Base-by-base conservation (phyloP, 2,797 vertebrate species). In the Gymnothorax javanicus region DNA sequence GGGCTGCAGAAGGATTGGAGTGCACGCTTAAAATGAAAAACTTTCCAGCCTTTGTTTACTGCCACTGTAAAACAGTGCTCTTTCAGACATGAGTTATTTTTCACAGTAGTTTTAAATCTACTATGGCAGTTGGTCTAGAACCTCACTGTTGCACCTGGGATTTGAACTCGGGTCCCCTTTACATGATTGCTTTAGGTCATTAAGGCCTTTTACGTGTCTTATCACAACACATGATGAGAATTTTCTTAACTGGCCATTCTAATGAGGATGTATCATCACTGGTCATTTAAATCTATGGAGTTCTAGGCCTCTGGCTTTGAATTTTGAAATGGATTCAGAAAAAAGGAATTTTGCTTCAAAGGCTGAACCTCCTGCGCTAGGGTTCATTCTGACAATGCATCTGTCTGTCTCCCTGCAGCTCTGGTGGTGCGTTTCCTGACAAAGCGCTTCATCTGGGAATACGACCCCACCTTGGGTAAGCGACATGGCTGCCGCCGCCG, bases 361-460 rank as follows among this genome's bases (percentile, higher is more conserved):
- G 60, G 60, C 1, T 64, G 17, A 64, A n/a, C 60, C 33, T 20
- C 60, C 60, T 17, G 60, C 6, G 7, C 1, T 20, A 56, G 54
- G 2, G 0, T 3, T 12, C 2, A 15, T 25, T 17, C 27, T 82
- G 57, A 33, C 23, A 81, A 83, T 83, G 57, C 79, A 12, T 62
- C 33, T 81, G 8, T 81, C 58, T 84, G 3, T 86, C 17, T 82
- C n/a, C 84, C 91, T 89, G 56, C 95, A 99, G 98, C 98, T 88
- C 94, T 99, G 33, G 97, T 99, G 58, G 98, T 99, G 92, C 97
- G 98, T 88, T 98, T 99, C 92, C 96, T 99, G 95, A 99, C 98
- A 88, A 97, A 97, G 91, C 92, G 98, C 8, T 99, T 99, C 95
- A 99, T 99, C 96, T 99, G 98, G 98, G 98, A 99, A 92, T 99